Base-by-base conservation (phyloP, 2,888 invertebrate genomes). In the Lysandra bellargus region DNA sequence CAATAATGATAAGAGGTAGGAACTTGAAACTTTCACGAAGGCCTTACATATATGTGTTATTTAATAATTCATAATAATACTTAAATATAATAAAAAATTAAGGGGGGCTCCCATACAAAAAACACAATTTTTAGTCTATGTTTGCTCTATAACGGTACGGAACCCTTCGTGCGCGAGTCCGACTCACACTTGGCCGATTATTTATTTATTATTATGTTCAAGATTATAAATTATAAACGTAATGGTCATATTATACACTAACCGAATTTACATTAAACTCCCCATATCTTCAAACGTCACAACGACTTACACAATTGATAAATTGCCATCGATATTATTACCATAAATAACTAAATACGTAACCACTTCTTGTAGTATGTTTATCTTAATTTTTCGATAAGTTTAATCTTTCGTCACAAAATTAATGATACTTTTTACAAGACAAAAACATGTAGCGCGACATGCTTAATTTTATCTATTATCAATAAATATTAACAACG, bases 371-470 rank as follows among this genome's bases (percentile, higher is more conserved):
- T 64, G 64, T 64, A 30, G 9, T 64, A 30, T 69, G 69, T 69
- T 69, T 75, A 75, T 75, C 75, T 44, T 49, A 44, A 49, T 75
- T 49, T 74, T 75, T 23, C 23, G 49, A 75, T 75, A 75, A 75
- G 23, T 75, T 49, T 30, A 49, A 69, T 69, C 4, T 60, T 77
- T 60, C 57, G 23, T 77, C 77, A 57, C 60, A 60, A 60, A 57
- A 60, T 57, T 60, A 77, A 53, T 76, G 76, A 53, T 57, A 76
- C 33, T 33, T 76, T 76, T 53, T 76, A 69, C 33, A 37, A 37
- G 14, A 33, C 12, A 33, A 30, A 64, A 12, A 30, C 23, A 64
- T 12, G 4, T 30, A 64, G 3, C 12, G 1, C 30, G 12, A 64
- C 30, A 9, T 17, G 17, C 23, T 69, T 33, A 69, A 14, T 69